Base-by-base conservation (phyloP, 2,888 invertebrate species). In the Tyria jacobaeae region DNA sequence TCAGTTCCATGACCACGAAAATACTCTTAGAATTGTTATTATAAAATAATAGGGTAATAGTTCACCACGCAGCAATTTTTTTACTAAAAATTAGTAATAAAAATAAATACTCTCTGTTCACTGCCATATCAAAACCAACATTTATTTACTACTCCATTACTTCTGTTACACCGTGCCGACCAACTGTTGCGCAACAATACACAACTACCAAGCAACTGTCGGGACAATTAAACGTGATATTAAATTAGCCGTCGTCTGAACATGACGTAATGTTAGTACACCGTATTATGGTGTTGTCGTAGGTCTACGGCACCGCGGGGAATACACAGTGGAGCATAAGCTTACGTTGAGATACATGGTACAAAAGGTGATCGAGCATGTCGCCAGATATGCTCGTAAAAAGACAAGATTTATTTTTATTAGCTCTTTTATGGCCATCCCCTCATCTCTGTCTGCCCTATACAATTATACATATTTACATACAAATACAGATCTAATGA, bases 281-380 rank as follows among this genome's bases (percentile, higher is more conserved):
- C 62, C 61, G 54, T 68, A 70, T 83, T 76, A 76, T 60, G 34
- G 58, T 66, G 66, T 70, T 75, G 71, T 74, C 62, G 12, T 52
- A 66, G 58, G 63, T 62, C 65, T 71, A 74, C 70, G 44, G 58
- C 78, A 53, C 83, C 62, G 79, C 78, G 71, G 79, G 84, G 71
- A 76, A 53, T 71, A 52, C 49, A 55, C 31, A 60, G 35, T 55
- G 61, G 53, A 71, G 63, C 72, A 66, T 75, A 72, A 60, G 61
- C 58, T 72, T 66, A 62, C 56, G 6, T 21, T 17, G 10, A 15
- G 25, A 54, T 37, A 37, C 9, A 69, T n/a, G 10, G 66, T 1
- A 10, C 1, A 2, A 15, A 0, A 50, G 25, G 35, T 50, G 7
- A n/a, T 34, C 2, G 21, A 71, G 6, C 52, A 31, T 56, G 61